Evolutionary conservation across 1,140 invertebrate species (phyloP).

Genomic region (Drosophila aff.): DNA sequence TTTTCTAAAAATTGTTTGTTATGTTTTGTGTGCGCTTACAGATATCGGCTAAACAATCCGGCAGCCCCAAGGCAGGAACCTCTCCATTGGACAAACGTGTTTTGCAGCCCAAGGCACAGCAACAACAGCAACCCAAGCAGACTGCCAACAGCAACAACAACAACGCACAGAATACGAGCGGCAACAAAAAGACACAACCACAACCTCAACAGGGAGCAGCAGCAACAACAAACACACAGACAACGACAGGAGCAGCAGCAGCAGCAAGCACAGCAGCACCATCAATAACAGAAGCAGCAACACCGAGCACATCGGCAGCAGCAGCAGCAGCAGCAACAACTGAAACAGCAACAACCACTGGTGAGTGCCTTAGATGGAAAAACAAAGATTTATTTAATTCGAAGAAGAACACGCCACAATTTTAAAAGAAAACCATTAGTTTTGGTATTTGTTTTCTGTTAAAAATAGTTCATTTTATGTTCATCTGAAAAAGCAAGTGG

Average conservation of each 20-base stretch:
- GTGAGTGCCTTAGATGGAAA: slow-evolving; percentile 48
- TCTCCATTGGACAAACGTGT: slow-evolving; percentile 85
- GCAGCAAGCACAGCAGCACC: slow-evolving; percentile 22
- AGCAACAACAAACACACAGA: slow-evolving; percentile 49
- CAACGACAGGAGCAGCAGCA: slow-evolving; percentile 37
- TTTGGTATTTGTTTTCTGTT: background rate
- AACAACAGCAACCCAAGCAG: slow-evolving; percentile 61
- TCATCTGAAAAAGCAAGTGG: background rate
- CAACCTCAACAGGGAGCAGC: slow-evolving; percentile 48
- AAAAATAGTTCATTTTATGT: slow-evolving; percentile 1
- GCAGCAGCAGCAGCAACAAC: slow-evolving; percentile 27
- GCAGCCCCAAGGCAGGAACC: slow-evolving; percentile 74
- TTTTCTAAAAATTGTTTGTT: slow-evolving; percentile 1
- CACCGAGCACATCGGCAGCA: slow-evolving; percentile 4
- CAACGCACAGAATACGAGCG: slow-evolving; percentile 45
- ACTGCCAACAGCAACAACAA: slow-evolving; percentile 60
- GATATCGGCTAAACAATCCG: slow-evolving; percentile 84
- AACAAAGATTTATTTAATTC: background rate
- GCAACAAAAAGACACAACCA: slow-evolving; percentile 68
- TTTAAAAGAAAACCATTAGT: background rate
- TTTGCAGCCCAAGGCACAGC: slow-evolving; percentile 85
- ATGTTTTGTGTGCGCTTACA: slow-evolving; percentile 50
- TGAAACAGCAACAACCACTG: slow-evolving; percentile 55
- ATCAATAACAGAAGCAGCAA: slow-evolving; percentile 18
- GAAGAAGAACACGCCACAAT: background rate